phyloP scores from a whole-genome alignment of 30 jellyfish, hydroid and myxozoan species.

The Chironex yamaguchii region DNA sequence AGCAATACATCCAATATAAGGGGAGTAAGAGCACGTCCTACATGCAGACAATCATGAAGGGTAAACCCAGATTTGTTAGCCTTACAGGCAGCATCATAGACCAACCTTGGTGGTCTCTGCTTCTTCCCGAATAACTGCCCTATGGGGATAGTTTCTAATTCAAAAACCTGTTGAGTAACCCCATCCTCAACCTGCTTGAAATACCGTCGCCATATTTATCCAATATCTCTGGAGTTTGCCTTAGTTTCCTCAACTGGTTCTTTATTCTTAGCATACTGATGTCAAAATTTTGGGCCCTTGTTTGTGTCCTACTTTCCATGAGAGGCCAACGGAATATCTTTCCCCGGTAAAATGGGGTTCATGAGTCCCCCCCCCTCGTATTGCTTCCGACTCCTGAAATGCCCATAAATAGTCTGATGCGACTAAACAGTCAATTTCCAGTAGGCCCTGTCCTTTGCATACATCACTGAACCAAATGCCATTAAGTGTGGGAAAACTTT shows the following conservation, averaged over 20 bases:
- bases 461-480: conserved; percentile 20
- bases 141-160: conserved; percentile 44
- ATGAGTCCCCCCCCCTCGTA: conserved; percentile 58
- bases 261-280: not conserved
- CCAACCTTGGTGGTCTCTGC: conserved; percentile 69
- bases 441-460: not conserved
- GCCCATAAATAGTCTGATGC: conserved; percentile 37
- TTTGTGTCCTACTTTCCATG: conserved; percentile 11
- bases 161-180: conserved; percentile 32
- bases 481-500: not conserved
- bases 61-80: conserved; percentile 22
- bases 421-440: conserved; percentile 16
- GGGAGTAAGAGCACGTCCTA: conserved; percentile 51
- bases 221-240: not conserved
- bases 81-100: conserved; percentile 52
- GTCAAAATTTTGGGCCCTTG: not conserved
- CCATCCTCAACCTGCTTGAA: conserved; percentile 26
- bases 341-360: not conserved
- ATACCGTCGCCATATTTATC: not conserved
- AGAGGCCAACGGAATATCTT: not conserved
- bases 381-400: conserved; percentile 32
- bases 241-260: not conserved
- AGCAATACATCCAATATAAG: conserved; percentile 36
- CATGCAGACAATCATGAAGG: conserved; percentile 32
- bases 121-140: conserved; percentile 50